phyloP scores from a whole-genome alignment of 2,888 invertebrate species.

The Cephus sareptanus region DNA sequence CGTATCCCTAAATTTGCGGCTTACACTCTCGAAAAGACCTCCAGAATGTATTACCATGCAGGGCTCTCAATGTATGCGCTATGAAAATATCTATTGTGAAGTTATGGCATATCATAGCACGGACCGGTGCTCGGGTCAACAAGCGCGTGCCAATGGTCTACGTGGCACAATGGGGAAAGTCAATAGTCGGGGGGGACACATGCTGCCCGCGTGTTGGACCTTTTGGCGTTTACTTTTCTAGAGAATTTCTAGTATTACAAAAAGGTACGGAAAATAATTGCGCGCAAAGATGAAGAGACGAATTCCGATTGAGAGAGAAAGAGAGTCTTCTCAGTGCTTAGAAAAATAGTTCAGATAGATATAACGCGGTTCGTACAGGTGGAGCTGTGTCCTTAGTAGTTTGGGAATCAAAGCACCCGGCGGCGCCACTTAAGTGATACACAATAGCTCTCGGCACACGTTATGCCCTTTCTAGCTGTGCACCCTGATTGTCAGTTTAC shows the following conservation, averaged over 20 bases:
- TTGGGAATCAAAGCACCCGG: slow-evolving; percentile 41
- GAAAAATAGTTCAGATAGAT: too few species aligned
- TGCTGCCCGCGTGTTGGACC: slow-evolving; percentile 18
- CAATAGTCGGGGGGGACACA: background rate
- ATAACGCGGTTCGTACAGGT: slow-evolving; percentile 27
- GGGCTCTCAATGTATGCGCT: background rate
- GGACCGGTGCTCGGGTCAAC: slow-evolving; percentile 31
- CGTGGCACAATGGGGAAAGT: too few species aligned
- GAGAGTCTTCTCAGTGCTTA: too few species aligned
- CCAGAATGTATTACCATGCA: too few species aligned
- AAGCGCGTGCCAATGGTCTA: background rate
- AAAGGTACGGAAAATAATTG: too few species aligned
- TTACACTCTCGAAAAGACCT: too few species aligned
- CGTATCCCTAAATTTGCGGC: too few species aligned
- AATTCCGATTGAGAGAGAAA: too few species aligned
- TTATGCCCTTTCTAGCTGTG: too few species aligned
- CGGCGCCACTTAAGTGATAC: slow-evolving; percentile 42
- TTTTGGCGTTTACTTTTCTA: slow-evolving; percentile 13
- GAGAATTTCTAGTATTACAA: too few species aligned
- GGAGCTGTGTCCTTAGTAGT: slow-evolving; percentile 38
- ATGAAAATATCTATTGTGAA: slow-evolving; percentile 34
- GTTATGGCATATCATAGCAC: slow-evolving; percentile 32
- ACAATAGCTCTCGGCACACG: background rate
- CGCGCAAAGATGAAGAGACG: too few species aligned
- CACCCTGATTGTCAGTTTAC: too few species aligned